Percentiles rank a stretch among this genome's conserved stretches.
These are phyloP conservation scores for Drosophila pegasa DNA, from an alignment of 2,888 invertebrate species.

Conservation along the genomic window DNA sequence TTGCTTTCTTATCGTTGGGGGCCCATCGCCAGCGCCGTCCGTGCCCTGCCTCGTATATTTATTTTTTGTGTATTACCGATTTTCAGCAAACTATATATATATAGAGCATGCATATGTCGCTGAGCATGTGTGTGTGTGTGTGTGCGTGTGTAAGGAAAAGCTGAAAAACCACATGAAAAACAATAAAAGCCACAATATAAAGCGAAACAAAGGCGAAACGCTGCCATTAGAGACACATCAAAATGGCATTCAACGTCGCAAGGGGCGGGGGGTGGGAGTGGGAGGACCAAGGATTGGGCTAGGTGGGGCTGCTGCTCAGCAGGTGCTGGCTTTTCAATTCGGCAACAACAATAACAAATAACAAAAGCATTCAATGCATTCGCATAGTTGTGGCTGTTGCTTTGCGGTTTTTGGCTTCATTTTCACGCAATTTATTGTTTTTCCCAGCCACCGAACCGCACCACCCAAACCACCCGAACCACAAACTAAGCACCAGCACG, in stretches of 20 bases:
- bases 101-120: constrained; percentile 2
- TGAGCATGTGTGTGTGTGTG: constrained; percentile 9
- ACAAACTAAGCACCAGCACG: constrained; percentile 22
- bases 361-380: constrained; percentile 67
- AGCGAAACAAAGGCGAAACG: constrained; percentile 72
- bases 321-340: constrained; percentile 43
- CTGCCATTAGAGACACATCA: constrained; percentile 76
- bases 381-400: constrained; percentile 41
- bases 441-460: constrained; percentile 19
- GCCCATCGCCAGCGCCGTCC: constrained; percentile 43
- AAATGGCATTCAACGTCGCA: constrained; percentile 68
- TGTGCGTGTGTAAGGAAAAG: constrained; percentile 23
- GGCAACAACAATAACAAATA: constrained; percentile 34
- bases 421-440: constrained; percentile 66
- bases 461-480: constrained; percentile 23
- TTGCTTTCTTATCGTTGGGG: constrained; percentile 41
- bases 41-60: constrained; percentile 19
- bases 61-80: constrained; percentile 21
- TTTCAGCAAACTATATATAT: constrained; percentile 25
- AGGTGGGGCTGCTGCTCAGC: constrained; percentile 10
- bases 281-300: too few species aligned
- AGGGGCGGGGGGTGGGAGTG: not conserved
- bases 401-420: constrained; percentile 56
- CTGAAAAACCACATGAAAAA: constrained; percentile 59
- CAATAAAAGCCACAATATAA: constrained; percentile 60